These are phyloP conservation scores for Schizaphis graminum DNA, from an alignment of 2,888 invertebrate genomes.

Conservation along the genomic window DNA sequence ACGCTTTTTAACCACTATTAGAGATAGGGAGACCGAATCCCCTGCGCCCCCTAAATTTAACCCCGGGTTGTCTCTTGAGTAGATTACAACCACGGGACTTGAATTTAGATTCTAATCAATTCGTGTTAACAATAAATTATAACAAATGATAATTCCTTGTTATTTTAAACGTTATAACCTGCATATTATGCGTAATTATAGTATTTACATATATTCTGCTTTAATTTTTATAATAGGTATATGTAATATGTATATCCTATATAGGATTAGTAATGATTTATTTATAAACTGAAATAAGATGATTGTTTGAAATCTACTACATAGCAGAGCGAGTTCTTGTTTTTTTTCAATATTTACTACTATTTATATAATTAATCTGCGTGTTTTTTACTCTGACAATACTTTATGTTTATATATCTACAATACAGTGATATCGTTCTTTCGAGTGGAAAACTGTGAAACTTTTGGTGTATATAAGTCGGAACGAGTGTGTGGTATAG, in stretches of 20 bases:
- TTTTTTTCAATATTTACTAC: background rate
- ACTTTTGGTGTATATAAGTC: slow-evolving; percentile 8
- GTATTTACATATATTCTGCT: background rate
- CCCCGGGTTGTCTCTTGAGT: no score
- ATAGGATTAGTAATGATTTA: background rate
- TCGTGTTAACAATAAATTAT: no score
- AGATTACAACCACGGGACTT: no score
- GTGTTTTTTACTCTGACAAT: background rate
- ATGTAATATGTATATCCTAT: no score
- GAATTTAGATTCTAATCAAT: no score
- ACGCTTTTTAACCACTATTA: no score
- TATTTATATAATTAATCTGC: background rate
- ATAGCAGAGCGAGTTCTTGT: background rate
- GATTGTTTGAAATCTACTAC: background rate
- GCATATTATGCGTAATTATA: background rate
- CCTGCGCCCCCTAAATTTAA: no score
- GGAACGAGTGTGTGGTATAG: background rate
- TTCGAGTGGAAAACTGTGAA: slow-evolving; percentile 42
- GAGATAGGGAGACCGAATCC: no score
- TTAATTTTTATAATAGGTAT: background rate
- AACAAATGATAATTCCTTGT: background rate
- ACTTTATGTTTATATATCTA: background rate
- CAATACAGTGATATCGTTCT: background rate
- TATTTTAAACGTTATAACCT: background rate
- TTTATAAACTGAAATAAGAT: background rate